phyloP scores from a whole-genome alignment of 2,888 invertebrate genomes.

The Drosophila prolongata region DNA sequence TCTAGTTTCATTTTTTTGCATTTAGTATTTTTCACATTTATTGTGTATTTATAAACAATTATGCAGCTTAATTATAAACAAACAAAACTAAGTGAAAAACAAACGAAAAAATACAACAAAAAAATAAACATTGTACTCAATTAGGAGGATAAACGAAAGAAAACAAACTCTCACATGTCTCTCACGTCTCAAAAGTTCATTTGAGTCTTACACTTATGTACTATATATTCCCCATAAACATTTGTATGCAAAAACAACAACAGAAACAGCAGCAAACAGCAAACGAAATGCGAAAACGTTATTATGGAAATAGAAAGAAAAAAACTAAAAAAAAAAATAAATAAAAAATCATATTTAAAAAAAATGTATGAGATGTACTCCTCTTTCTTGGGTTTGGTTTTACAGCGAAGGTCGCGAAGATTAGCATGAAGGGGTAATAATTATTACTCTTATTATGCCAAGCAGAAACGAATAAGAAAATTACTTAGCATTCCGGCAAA shows the following conservation, averaged over 20 bases:
- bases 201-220: slow-evolving; percentile 61
- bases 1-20: slow-evolving; percentile 80
- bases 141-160: slow-evolving; percentile 26
- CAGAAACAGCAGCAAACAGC: slow-evolving; percentile 52
- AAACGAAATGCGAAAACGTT: slow-evolving; percentile 70
- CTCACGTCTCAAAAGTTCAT: slow-evolving; percentile 70
- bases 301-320: slow-evolving; percentile 71
- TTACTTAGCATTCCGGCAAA: slow-evolving; percentile 51
- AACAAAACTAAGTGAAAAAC: slow-evolving; percentile 47
- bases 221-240: slow-evolving; percentile 59
- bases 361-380: slow-evolving; percentile 10
- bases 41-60: slow-evolving; percentile 82
- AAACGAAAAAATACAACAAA: slow-evolving; percentile 55
- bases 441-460: slow-evolving; percentile 5
- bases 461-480: slow-evolving; percentile 15
- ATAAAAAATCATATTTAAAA: slow-evolving; percentile 70
- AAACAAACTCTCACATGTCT: slow-evolving; percentile 75
- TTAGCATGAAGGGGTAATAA: slow-evolving; percentile 32
- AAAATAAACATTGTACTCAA: slow-evolving; percentile 54
- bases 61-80: slow-evolving; percentile 78
- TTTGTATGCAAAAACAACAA: slow-evolving; percentile 48
- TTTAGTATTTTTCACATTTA: slow-evolving; percentile 80
- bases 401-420: slow-evolving; percentile 48
- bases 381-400: not conserved
- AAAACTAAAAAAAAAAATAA: slow-evolving; percentile 62